These are phyloP conservation scores for Monodelphis domestica DNA, from an alignment of 2,797 vertebrate species.

Conservation along the genomic window DNA sequence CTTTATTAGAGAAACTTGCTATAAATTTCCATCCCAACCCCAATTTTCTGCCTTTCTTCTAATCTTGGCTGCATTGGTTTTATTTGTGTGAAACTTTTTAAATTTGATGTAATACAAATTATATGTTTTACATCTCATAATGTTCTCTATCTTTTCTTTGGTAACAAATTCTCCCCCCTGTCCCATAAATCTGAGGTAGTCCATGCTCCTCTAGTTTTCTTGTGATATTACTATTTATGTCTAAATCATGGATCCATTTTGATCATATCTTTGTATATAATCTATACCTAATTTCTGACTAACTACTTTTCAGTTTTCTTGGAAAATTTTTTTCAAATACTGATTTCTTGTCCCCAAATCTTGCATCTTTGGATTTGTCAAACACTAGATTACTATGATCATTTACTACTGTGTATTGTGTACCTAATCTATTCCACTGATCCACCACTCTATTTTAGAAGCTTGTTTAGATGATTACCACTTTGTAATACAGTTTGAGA, in stretches of 20 bases:
- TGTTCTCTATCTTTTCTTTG: no score
- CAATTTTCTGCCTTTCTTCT: no score
- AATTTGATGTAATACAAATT: no score
- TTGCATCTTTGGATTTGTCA: not conserved
- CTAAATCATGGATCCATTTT: not conserved
- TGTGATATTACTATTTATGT: not conserved
- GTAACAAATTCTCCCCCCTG: not conserved
- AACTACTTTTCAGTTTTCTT: not conserved
- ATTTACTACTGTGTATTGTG: not conserved
- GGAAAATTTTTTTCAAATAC: not conserved
- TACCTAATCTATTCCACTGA: not conserved
- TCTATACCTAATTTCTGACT: not conserved
- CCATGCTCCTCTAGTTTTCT: not conserved
- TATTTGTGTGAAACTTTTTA: no score
- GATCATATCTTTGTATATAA: not conserved
- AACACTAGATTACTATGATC: not conserved
- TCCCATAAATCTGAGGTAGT: not conserved
- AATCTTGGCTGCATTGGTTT: no score
- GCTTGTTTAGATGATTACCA: not conserved
- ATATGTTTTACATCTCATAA: no score
- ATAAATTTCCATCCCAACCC: no score
- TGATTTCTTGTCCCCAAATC: not conserved
- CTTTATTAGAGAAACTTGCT: no score
- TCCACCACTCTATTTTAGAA: not conserved
- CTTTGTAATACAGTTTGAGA: not conserved